Base-by-base conservation (phyloP, 2,797 vertebrate genomes). In the Brotula barbata region DNA sequence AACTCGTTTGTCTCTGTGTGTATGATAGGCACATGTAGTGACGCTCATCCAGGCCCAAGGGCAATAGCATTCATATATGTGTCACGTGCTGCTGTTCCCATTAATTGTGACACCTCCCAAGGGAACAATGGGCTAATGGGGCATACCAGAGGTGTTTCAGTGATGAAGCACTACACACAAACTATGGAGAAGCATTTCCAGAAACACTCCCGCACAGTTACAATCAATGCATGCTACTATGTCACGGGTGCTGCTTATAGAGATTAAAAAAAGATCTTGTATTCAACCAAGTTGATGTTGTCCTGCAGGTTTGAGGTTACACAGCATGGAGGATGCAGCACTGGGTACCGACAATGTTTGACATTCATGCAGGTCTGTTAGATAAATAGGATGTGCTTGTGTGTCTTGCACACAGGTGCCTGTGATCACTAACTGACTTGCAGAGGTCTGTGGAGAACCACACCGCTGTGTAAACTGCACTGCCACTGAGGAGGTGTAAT, bases 401-500 rank as follows among this genome's bases (percentile, higher is more conserved):
- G 37, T 42, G 45, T 33, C 2, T 33, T 28, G 25, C 8, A 25
- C 21, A 46, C 55, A 60, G 64, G 81, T 70, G 78, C 78, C 63
- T 71, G 33, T 16, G 21, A 2, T 0, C 0, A 0, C 49, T 48
- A 55, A 74, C 67, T 3, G 53, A 49, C 78, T 69, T 59, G 37
- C 78, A 62, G 44, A 62, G 48, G 7, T 47, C 25, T 63, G 68
- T 2, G 7, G 81, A 81, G 70, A 76, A 28, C 43, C 63, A 51
- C 76, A 68, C 54, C 50, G 23, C 41, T 39, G 57, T 77, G 77
- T 50, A 52, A 84, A 77, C 3, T 15, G 55, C 47, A 28, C 42
- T 44, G 51, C 73, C 51, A 53, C 16, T 1, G 62, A 34, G 41
- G 34, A 45, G 72, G 66, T 8, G 0, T n/a, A 53, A 41, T 4